Base-by-base conservation (phyloP, 2,888 invertebrate species). In the Holacanthella duospinosa region DNA sequence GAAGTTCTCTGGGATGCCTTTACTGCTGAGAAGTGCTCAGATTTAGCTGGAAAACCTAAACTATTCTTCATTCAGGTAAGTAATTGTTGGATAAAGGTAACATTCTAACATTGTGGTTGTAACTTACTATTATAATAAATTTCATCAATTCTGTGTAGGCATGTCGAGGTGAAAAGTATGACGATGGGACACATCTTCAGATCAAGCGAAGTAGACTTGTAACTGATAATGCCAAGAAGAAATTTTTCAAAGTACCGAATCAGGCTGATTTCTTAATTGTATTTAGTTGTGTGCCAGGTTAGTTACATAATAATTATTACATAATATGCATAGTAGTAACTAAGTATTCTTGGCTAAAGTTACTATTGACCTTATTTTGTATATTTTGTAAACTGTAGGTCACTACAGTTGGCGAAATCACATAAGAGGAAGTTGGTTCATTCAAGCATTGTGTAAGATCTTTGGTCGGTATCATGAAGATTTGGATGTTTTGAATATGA, bases 371-470 rank as follows among this genome's bases (percentile, higher is more conserved):
- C n/a, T 36, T 36, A 36, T 9, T 48, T 21, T n/a, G 19, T 48
- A 4, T 48, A 9, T 48, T 21, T 48, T 48, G 21, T 43, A n/a
- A n/a, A n/a, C n/a, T n/a, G n/a, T 61, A 76, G 82, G 81, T 62
- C 77, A 78, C 66, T 81, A 77, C 65, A 79, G 82, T 1, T 82
- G 80, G 77, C 75, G 82, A 12, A 82, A 82, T 71, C 78, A 75
- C 36, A 72, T 75, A 60, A 79, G 78, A 57, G 83, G 83, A 1
- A 81, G 82, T 12, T 83, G 83, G 82, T 83, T 82, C 67, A 79
- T 84, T 55, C 82, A 83, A 74, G 79, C 81, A 19, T 74, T 84
- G 58, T 82, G 81, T 69, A 77, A 78, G 61, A 79, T 81, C 24
- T 75, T 83, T 61, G 73, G 75, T 59, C 73, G 75, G 67, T 74